phyloP scores from a whole-genome alignment of 2,113 vertebrate species.

The Lethenteron reissneri region DNA sequence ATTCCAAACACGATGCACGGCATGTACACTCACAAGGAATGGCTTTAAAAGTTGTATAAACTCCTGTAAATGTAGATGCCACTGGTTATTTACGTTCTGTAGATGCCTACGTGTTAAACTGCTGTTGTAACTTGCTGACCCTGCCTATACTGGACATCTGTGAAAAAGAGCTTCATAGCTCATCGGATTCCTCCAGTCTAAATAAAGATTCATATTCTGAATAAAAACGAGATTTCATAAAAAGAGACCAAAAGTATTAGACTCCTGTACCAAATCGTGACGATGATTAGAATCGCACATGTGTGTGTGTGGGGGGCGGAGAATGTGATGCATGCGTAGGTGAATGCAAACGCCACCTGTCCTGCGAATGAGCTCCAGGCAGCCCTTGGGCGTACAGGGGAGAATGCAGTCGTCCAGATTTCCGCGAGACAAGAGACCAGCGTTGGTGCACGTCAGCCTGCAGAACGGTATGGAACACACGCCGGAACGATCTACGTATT shows the following conservation, averaged over 20 bases:
- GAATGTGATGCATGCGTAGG: not conserved
- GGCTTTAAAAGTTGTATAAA: too few species aligned
- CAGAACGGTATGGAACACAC: constrained; percentile 10
- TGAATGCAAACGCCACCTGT: constrained; percentile 31
- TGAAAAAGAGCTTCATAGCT: too few species aligned
- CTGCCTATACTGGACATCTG: too few species aligned
- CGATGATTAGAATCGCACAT: not conserved
- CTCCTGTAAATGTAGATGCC: too few species aligned
- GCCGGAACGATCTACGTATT: constrained; percentile 4
- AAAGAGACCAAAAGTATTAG: not conserved
- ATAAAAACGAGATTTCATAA: not conserved
- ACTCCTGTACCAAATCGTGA: not conserved
- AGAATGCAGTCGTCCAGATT: constrained; percentile 74
- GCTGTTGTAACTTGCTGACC: too few species aligned
- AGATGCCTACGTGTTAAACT: too few species aligned
- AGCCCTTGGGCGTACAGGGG: constrained; percentile 86
- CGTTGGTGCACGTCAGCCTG: constrained; percentile 71
- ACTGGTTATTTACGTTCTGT: too few species aligned
- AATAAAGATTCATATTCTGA: too few species aligned
- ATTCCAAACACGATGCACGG: too few species aligned
- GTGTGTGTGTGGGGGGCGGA: not conserved
- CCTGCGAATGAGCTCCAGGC: constrained; percentile 76
- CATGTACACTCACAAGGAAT: too few species aligned
- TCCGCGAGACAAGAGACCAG: constrained; percentile 77
- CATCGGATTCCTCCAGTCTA: too few species aligned